phyloP scores from a whole-genome alignment of 2,888 invertebrate genomes.

The Cabera pusaria region DNA sequence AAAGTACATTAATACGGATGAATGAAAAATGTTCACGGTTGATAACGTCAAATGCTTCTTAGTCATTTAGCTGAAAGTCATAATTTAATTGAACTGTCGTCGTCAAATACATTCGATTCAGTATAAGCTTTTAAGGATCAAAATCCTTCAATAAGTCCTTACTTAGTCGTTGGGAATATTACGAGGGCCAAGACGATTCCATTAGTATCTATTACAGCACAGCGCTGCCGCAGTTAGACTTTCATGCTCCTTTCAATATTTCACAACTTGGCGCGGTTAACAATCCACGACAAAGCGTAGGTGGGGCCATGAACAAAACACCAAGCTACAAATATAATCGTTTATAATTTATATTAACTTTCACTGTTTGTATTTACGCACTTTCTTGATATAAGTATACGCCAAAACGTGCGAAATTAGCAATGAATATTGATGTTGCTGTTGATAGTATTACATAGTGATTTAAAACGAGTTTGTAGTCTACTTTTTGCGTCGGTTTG shows the following conservation, averaged over 20 bases:
- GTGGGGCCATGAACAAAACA: conserved; percentile 42
- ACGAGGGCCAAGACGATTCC: conserved; percentile 29
- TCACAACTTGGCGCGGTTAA: conserved; percentile 41
- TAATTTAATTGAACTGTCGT: conserved; percentile 2
- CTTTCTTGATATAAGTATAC: conserved; percentile 25
- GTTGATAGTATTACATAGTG: conserved; percentile 38
- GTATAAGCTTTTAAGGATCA: conserved; percentile 1
- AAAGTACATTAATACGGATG: too few relatives aligned
- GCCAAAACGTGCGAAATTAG: conserved; percentile 44
- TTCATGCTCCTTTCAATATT: conserved; percentile 46
- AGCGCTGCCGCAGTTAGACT: conserved; percentile 31
- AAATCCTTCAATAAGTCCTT: too few relatives aligned
- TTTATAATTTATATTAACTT: conserved; percentile 41
- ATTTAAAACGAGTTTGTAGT: conserved; percentile 62
- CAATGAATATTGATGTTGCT: conserved; percentile 41
- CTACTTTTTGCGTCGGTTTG: conserved; percentile 59
- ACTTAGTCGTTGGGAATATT: too few relatives aligned
- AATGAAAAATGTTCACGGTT: conserved; percentile 24
- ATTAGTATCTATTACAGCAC: conserved; percentile 30
- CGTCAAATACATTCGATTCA: conserved; percentile 1
- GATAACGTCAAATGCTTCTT: conserved; percentile 36
- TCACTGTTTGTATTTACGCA: conserved; percentile 36
- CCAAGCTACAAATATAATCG: conserved; percentile 33
- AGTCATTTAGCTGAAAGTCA: conserved; percentile 7
- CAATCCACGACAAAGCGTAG: conserved; percentile 27